Percentiles rank a stretch among this genome's conserved stretches.
Conservation (phyloP, 2,797 vertebrate species). For the Galago senegalensis region DNA sequence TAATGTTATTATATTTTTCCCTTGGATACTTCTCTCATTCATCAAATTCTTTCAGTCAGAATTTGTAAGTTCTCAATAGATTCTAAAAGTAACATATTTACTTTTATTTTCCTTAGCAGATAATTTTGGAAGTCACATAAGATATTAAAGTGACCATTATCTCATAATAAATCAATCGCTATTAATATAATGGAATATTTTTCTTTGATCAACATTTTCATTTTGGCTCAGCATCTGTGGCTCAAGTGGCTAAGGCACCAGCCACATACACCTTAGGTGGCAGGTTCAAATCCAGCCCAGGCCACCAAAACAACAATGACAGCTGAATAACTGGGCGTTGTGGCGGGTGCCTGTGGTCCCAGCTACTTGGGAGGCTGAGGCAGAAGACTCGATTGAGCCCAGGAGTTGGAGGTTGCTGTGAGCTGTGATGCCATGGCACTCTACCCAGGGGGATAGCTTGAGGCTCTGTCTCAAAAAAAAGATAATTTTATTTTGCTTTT, state of each 20-base stretch:
- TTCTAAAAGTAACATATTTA: constrained; percentile 50
- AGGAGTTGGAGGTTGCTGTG: too few relatives aligned
- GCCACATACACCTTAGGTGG: too few relatives aligned
- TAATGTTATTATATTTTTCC: neutral
- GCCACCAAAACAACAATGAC: too few relatives aligned
- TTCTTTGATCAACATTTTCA: neutral
- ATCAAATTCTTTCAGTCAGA: neutral
- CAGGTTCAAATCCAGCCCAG: too few relatives aligned
- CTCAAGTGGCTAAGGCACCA: too few relatives aligned
- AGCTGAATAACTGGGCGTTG: too few relatives aligned
- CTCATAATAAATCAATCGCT: neutral
- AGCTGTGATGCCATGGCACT: too few relatives aligned
- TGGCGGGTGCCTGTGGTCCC: too few relatives aligned
- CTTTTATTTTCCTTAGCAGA: neutral
- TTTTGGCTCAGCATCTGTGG: neutral
- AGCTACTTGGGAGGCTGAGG: too few relatives aligned
- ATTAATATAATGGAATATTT: constrained; percentile 10
- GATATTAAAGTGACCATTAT: constrained; percentile 52
- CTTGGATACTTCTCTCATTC: neutral
- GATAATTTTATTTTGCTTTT: neutral
- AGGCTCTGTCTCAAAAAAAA: too few relatives aligned
- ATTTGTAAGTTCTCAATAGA: neutral
- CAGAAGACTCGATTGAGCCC: too few relatives aligned
- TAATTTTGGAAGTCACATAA: constrained; percentile 23
- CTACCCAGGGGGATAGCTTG: too few relatives aligned